Conservation (phyloP, 37 sponge, comb jelly and placozoan genomes). For the Chondrilla cf. caribensis region DNA sequence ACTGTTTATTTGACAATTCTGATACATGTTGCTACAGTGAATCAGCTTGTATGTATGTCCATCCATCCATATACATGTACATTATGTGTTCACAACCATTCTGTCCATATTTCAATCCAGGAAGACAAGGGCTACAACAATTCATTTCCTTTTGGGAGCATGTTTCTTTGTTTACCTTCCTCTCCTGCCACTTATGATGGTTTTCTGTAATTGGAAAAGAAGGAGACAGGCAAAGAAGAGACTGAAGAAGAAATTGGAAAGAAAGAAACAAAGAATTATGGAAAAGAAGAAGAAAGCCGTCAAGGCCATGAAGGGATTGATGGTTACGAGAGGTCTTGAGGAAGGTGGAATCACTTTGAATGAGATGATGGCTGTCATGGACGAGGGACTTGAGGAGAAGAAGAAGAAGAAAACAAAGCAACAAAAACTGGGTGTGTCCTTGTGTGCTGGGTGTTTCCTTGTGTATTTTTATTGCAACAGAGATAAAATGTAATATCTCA, state of each 20-base stretch:
- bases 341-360: constrained; percentile 41
- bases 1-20: not conserved
- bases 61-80: not conserved
- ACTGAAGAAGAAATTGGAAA: constrained; percentile 65
- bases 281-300: constrained; percentile 56
- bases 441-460: not conserved
- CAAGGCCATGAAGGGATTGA: constrained; percentile 64
- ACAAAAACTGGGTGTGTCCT: constrained; percentile 43
- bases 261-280: constrained; percentile 50
- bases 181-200: constrained; percentile 55
- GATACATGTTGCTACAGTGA: not conserved
- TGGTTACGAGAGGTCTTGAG: constrained; percentile 33
- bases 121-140: constrained; percentile 50
- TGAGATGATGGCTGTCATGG: constrained; percentile 53
- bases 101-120: constrained; percentile 24
- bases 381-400: constrained; percentile 31
- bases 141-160: constrained; percentile 75
- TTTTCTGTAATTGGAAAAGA: constrained; percentile 66
- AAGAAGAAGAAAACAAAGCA: constrained; percentile 39
- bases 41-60: not conserved
- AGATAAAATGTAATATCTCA: not conserved
- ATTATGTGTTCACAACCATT: not conserved
- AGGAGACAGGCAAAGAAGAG: constrained; percentile 43
- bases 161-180: constrained; percentile 84
- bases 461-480: no score